Evolutionary conservation across 1,140 invertebrate genomes (phyloP).

Genomic region (Scaptodrosophila lebanonensis): DNA sequence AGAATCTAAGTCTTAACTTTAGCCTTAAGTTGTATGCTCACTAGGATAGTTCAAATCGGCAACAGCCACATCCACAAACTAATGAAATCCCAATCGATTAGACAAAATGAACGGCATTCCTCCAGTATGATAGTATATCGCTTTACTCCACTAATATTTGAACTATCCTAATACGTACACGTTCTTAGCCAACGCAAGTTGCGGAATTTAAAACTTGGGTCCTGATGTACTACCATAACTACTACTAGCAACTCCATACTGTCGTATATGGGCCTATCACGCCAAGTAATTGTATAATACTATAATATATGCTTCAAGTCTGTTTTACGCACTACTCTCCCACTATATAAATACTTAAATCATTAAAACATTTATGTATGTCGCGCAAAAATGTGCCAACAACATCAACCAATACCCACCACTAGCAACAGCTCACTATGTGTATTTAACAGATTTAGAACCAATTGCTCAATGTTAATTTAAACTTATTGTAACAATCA

Average conservation of each 20-base stretch:
- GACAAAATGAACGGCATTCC: too few species aligned
- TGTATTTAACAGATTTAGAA: conserved; percentile 59
- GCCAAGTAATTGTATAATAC: too few species aligned
- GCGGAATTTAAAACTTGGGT: background rate
- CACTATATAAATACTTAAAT: conserved; percentile 6
- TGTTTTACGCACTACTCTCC: conserved; percentile 4
- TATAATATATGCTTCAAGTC: conserved; percentile 42
- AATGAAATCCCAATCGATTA: too few species aligned
- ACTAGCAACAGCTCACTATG: conserved; percentile 4
- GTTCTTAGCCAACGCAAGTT: conserved; percentile 11
- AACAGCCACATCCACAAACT: conserved; percentile 12
- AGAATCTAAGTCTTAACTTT: conserved; percentile 58
- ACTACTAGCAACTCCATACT: conserved; percentile 25
- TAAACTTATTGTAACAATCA: background rate
- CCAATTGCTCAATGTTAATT: too few species aligned
- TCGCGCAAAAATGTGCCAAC: background rate
- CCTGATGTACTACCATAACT: conserved; percentile 44
- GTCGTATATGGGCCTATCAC: too few species aligned
- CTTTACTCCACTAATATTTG: too few species aligned
- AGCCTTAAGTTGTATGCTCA: conserved; percentile 26
- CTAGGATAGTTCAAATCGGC: conserved; percentile 18
- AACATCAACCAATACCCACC: background rate
- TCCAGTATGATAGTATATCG: too few species aligned
- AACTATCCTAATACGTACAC: conserved; percentile 7
- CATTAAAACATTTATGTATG: background rate